Evolutionary conservation across 2,113 vertebrate genomes (phyloP).

Genomic region (Phocoena phocoena): DNA sequence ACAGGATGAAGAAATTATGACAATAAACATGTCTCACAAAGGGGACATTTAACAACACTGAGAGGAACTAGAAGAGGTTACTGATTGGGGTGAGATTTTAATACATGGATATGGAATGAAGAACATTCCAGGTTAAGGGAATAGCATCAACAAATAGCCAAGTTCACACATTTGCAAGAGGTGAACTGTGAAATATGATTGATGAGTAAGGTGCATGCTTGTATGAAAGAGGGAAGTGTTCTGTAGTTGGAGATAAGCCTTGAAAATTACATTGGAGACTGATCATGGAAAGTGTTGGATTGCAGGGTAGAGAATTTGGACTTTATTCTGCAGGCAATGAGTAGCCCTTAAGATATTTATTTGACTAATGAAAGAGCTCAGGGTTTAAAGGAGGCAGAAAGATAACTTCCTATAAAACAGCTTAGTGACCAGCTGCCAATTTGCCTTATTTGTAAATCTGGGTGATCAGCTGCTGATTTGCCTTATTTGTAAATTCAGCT

Average conservation of each 20-base stretch:
- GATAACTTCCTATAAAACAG: background rate
- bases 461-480: background rate
- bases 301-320: background rate
- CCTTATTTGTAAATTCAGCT: background rate
- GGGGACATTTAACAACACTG: background rate
- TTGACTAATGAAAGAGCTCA: background rate
- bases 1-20: background rate
- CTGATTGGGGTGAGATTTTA: background rate
- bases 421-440: background rate
- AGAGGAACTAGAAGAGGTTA: background rate
- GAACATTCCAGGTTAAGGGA: background rate
- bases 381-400: background rate
- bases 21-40: background rate
- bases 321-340: background rate
- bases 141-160: background rate
- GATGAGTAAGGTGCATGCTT: too few species aligned
- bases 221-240: background rate
- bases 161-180: background rate
- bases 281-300: background rate
- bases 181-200: background rate
- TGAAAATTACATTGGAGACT: background rate
- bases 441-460: background rate
- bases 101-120: background rate
- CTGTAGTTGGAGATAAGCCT: background rate
- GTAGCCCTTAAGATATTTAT: background rate